Evolutionary conservation across 2,113 vertebrate species (phyloP), one percentile per base, ranked within the genome.

Genomic region (Montifringilla adamsi): DNA sequence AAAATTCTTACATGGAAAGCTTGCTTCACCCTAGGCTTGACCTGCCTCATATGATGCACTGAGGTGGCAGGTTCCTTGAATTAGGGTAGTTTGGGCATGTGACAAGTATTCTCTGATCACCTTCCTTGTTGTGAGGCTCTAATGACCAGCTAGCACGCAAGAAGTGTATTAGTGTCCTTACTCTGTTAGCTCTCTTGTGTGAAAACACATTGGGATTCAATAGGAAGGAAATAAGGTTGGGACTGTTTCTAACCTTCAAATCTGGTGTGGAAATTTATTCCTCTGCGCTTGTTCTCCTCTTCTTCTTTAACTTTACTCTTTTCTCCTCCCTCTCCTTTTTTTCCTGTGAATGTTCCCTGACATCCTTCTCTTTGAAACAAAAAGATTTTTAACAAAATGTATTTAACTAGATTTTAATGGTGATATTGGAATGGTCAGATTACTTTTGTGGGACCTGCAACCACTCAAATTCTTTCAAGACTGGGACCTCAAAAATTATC

Each of bases 91-190:
- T 81, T 46, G 84, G 97, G 92, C 98, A 98, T 98, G 98, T 98
- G 98, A 98, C 97, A 96, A 95, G 90, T 96, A 95, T 97, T 97
- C 91, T 94, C 96, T 97, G 97, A 97, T 97, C 85, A 87, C 94
- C 67, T 94, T 95, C 87, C 53, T 88, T 44, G 70, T 39, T 98
- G 96, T 72, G 93, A 93, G 95, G 77, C 59, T 96, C 93, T 98
- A 98, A 98, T 97, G 96, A 98, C 55, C n/a, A 74, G 84, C 49
- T 98, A 93, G 98, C 98, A 99, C 88, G 97, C 98, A 98, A 98
- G 84, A 72, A 20, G 94, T 87, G 94, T 87, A 95, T 98, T 98
- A 98, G 90, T 1, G 56, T 87, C 70, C 82, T 92, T 75, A 30
- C 44, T 47, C 75, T 98, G 97, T 98, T 98, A 98, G 94, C 92